Evolutionary conservation across 2,797 vertebrate genomes (phyloP).

Genomic region (Artibeus lituratus): DNA sequence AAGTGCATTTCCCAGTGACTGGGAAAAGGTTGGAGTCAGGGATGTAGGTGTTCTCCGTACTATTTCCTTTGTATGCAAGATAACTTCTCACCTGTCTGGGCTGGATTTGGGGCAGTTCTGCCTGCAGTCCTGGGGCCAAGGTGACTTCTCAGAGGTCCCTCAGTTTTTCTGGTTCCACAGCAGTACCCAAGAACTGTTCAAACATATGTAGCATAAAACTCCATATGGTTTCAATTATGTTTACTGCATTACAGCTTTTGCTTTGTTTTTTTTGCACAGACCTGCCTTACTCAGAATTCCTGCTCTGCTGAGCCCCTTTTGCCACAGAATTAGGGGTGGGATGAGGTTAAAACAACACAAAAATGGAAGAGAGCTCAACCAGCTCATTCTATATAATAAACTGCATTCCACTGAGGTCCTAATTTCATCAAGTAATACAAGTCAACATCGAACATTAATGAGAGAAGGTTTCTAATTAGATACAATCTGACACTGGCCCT

Average conservation of each 20-base stretch:
- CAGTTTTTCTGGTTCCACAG: neutral
- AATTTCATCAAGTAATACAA: conserved; percentile 85
- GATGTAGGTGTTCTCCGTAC: neutral
- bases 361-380: conserved; percentile 77
- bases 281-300: conserved; percentile 56
- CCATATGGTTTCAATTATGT: conserved; percentile 81
- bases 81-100: neutral
- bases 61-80: neutral
- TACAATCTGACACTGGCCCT: conserved; percentile 82
- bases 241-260: conserved; percentile 68
- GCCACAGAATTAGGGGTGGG: conserved; percentile 49
- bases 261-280: conserved; percentile 75
- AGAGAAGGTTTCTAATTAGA: conserved; percentile 86
- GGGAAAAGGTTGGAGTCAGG: neutral
- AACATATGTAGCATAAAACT: conserved; percentile 75
- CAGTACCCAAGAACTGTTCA: conserved; percentile 63
- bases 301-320: conserved; percentile 63
- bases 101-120: neutral
- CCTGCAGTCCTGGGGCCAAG: neutral
- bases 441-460: conserved; percentile 82
- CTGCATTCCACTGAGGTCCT: conserved; percentile 79
- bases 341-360: conserved; percentile 77
- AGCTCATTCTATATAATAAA: conserved; percentile 79
- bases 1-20: neutral
- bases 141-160: conserved; percentile 19